Evolutionary conservation across 1,140 invertebrate species (phyloP).

Genomic region (Drosophila mayri): DNA sequence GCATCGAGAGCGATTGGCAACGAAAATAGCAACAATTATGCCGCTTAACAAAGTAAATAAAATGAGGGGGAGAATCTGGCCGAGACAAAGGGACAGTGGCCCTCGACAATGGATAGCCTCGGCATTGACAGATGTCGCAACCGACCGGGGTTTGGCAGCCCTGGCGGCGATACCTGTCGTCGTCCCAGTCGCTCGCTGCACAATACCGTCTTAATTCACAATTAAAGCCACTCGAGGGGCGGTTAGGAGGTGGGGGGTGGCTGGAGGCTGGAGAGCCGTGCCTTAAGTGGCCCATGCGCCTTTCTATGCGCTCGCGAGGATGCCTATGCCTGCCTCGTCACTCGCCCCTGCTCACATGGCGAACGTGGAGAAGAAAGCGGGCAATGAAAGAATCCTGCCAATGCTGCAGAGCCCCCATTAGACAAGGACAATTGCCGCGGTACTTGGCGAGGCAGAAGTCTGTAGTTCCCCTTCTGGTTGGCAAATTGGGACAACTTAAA

Average conservation of each 20-base stretch:
- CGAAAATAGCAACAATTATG: constrained; percentile 80
- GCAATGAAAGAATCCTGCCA: constrained; percentile 43
- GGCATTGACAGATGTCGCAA: constrained; percentile 50
- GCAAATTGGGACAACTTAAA: constrained; percentile 59
- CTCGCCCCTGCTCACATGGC: constrained; percentile 41
- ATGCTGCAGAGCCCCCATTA: constrained; percentile 53
- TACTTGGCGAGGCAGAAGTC: constrained; percentile 44
- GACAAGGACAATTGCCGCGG: constrained; percentile 72
- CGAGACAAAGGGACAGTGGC: constrained; percentile 45
- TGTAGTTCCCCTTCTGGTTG: constrained; percentile 8
- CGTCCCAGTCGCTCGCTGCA: constrained; percentile 41
- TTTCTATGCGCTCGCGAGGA: constrained; percentile 58
- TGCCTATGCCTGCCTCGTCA: constrained; percentile 26
- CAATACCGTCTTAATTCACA: constrained; percentile 85
- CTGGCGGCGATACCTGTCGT: constrained; percentile 40
- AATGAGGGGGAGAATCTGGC: constrained; percentile 35
- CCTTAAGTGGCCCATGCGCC: constrained; percentile 73
- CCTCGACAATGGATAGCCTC: constrained; percentile 65
- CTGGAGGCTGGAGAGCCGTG: constrained; percentile 1
- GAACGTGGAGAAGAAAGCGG: constrained; percentile 36
- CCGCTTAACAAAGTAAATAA: constrained; percentile 74
- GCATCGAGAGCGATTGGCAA: constrained; percentile 66
- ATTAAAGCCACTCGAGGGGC: constrained; percentile 80
- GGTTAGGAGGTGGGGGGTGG: neutral
- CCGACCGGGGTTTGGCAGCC: constrained; percentile 40